Base-by-base conservation (phyloP, 1,140 invertebrate species). In the Rhopalosiphum maidis region DNA sequence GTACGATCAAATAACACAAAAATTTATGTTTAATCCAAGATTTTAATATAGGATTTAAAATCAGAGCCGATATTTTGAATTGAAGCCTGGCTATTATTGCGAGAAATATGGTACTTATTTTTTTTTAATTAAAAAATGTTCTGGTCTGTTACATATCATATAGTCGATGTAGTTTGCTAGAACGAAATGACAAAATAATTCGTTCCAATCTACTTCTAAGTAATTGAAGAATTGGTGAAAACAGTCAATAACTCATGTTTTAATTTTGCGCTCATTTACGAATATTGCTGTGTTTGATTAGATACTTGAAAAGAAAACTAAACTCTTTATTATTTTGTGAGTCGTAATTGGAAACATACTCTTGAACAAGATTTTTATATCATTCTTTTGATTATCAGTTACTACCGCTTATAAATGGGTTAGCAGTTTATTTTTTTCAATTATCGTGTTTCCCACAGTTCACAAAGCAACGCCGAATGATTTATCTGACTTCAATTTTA, bases 381-480 rank as follows among this genome's bases (percentile, higher is more conserved):
- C 60, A n/a, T 68, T 30, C 11, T 68, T n/a, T n/a, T 77, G n/a
- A 77, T 68, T 68, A 68, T 68, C 30, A n/a, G 30, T 68, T n/a
- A 68, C 11, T 68, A n/a, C 30, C 11, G n/a, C 30, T n/a, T n/a
- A n/a, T 77, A 77, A 86, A 46, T 37, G 85, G 9, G 83, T 86
- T 86, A 43, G 41, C 4, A 11, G 41, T n/a, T n/a, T 87, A n/a
- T 48, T 88, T 43, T 48, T 87, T n/a, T 87, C 15, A 21, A 48
- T 87, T 48, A 51, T 35, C 46, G n/a, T 46, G 35, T 88, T 88
- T 88, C 86, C 21, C 86, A 88, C 86, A 88, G 46, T 88, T 22
- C n/a, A 51, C 86, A 35, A 88, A 35, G n/a, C 30, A 18, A 22
- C n/a, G 21, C 7, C 18, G 86, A 48, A 7, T 88, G 46, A 51